Evolutionary conservation across 1,140 invertebrate genomes (phyloP).

Genomic region (Drosophila nebulosa): DNA sequence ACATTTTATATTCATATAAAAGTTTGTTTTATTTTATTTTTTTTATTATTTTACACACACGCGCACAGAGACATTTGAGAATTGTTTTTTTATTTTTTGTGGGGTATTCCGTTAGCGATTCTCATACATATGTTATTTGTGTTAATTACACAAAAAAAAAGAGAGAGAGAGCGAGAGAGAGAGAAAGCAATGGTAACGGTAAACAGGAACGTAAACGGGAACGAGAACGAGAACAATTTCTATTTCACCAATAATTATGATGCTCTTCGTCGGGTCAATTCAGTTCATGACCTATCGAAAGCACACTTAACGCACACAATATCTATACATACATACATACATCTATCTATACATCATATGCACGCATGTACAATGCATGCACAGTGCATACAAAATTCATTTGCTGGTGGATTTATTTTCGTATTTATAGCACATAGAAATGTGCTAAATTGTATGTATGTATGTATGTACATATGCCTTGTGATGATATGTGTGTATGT

Average conservation of each 20-base stretch:
- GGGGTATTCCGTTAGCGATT: background rate
- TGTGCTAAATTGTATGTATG: slow-evolving; percentile 5
- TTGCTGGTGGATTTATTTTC: slow-evolving; percentile 21
- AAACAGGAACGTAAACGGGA: background rate
- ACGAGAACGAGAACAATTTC: background rate
- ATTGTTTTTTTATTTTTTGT: background rate
- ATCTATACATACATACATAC: slow-evolving; percentile 6
- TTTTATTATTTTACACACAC: background rate
- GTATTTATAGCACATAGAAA: slow-evolving; percentile 8
- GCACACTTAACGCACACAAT: slow-evolving; percentile 5
- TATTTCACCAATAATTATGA: slow-evolving; percentile 43
- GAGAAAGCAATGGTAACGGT: background rate
- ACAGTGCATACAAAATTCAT: slow-evolving; percentile 37
- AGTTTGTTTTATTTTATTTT: background rate
- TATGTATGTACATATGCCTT: background rate
- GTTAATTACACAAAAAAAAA: background rate
- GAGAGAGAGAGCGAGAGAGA: no score
- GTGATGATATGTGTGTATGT: slow-evolving; percentile 6
- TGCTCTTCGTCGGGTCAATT: slow-evolving; percentile 63
- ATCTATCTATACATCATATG: background rate
- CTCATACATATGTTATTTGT: background rate
- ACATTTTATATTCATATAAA: background rate
- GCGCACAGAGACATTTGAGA: background rate
- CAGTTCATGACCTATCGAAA: slow-evolving; percentile 73
- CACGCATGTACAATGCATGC: background rate